Conservation (phyloP, 2,797 vertebrate species). For the Tympanoctomys barrerae region DNA sequence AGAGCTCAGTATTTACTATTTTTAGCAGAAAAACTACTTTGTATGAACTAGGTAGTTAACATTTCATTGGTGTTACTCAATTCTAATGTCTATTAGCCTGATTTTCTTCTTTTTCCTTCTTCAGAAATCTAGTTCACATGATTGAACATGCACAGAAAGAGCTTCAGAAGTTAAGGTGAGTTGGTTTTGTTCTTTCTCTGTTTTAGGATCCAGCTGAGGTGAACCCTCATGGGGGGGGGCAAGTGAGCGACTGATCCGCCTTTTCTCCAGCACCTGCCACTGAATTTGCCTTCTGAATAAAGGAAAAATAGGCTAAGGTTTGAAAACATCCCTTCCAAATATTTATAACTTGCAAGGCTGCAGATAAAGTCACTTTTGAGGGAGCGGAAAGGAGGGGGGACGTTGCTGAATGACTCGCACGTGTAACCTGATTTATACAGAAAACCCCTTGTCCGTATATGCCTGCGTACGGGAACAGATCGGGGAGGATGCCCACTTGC, state of each 20-base stretch:
- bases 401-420: background rate
- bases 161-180: conserved; percentile 96
- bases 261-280: background rate
- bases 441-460: background rate
- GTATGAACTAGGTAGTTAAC: background rate
- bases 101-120: conserved; percentile 65
- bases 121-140: conserved; percentile 96
- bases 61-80: background rate
- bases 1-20: background rate
- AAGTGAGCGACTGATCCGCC: background rate
- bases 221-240: background rate
- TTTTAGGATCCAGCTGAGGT: conserved; percentile 39
- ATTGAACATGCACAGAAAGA: conserved; percentile 98
- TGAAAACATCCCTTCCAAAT: background rate
- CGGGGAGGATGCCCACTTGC: background rate
- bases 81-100: conserved; percentile 60
- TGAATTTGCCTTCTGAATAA: background rate
- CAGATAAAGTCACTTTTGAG: background rate
- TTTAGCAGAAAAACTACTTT: conserved; percentile 57
- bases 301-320: background rate
- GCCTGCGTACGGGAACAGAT: background rate
- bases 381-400: too few species aligned
- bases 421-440: background rate
- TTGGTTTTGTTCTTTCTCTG: conserved; percentile 34
- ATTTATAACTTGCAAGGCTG: background rate